Base-by-base conservation (phyloP, 2,113 vertebrate genomes). In the Blennius ocellaris region DNA sequence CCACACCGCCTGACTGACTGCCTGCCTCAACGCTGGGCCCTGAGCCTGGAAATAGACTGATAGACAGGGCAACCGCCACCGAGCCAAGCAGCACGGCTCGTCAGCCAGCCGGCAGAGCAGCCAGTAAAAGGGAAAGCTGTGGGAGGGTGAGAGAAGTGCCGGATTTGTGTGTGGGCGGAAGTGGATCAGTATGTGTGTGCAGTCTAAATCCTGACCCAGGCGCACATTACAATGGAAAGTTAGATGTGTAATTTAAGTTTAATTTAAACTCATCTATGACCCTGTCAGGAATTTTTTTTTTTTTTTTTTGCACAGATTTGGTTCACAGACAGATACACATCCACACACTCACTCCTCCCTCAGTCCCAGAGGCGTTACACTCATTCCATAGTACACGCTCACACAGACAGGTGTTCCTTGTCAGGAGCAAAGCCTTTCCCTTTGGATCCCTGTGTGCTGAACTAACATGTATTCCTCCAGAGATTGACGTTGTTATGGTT, bases 11-110 rank as follows among this genome's bases (percentile, higher is more conserved):
- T 88, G 89, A 85, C 87, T 90, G 89, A 87, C 89, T 85, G 89
- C 82, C 78, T 88, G 82, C 87, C 87, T 86, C 63, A 14, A 81
- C 59, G 15, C 86, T 84, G 81, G 85, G 90, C 91, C 80, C 83
- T 59, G 72, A 85, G 89, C 89, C 91, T 87, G 83, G 87, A 92
- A 90, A 91, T 89, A 91, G 87, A 87, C 93, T 92, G 94, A 93
- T 90, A 93, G 91, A 93, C 92, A 80, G 81, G 90, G 91, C 90
- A 59, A 92, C 83, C 82, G 81, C 86, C 85, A 78, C 85, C 48
- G 72, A 87, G 89, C 76, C 85, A 82, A 81, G 87, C 82, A 66
- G 77, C 54, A 58, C 63, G 58, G 86, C 70, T 85, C 44, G 52
- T 70, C 72, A 75, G 62, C 74, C 66, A 65, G 83, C 65, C 72